These are phyloP conservation scores for Xenus cinereus DNA, from an alignment of 2,113 vertebrate genomes.

Conservation along the genomic window DNA sequence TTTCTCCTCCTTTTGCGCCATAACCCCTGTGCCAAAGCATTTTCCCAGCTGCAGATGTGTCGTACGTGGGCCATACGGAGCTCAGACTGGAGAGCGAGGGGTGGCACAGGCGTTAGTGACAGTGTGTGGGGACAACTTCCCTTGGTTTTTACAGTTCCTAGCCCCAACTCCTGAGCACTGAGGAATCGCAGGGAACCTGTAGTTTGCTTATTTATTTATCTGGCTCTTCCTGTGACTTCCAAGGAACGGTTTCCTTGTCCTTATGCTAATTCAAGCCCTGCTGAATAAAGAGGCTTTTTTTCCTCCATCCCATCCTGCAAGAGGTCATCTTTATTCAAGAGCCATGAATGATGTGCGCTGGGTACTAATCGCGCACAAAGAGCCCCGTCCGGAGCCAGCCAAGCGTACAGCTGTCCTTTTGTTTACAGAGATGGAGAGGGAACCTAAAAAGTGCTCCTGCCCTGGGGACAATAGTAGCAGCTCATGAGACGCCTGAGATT, in stretches of 20 bases:
- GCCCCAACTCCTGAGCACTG: not conserved
- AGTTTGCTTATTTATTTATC: slow-evolving; percentile 51
- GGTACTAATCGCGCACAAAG: slow-evolving; percentile 59
- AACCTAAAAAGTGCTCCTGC: slow-evolving; percentile 59
- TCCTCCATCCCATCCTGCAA: not conserved
- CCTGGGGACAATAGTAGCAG: slow-evolving; percentile 36
- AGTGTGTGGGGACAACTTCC: not conserved
- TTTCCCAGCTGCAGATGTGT: not conserved
- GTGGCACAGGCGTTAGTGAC: not conserved
- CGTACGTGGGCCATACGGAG: not conserved
- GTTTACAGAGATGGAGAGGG: slow-evolving; percentile 43
- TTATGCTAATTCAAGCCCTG: slow-evolving; percentile 35
- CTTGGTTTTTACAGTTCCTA: not conserved
- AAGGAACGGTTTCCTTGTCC: slow-evolving; percentile 20
- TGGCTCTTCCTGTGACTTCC: slow-evolving; percentile 43
- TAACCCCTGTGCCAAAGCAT: not conserved
- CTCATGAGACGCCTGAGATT: slow-evolving; percentile 47
- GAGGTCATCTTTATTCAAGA: slow-evolving; percentile 71
- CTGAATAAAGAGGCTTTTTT: slow-evolving; percentile 55
- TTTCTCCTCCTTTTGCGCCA: not conserved
- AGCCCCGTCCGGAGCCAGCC: slow-evolving; percentile 55
- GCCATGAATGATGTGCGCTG: slow-evolving; percentile 59
- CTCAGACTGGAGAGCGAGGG: not conserved
- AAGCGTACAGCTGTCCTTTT: slow-evolving; percentile 71
- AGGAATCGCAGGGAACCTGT: not conserved